Percentiles rank a stretch among this genome's conserved stretches.
phyloP scores from a whole-genome alignment of 2,888 invertebrate genomes.

The Melanargia galathea region DNA sequence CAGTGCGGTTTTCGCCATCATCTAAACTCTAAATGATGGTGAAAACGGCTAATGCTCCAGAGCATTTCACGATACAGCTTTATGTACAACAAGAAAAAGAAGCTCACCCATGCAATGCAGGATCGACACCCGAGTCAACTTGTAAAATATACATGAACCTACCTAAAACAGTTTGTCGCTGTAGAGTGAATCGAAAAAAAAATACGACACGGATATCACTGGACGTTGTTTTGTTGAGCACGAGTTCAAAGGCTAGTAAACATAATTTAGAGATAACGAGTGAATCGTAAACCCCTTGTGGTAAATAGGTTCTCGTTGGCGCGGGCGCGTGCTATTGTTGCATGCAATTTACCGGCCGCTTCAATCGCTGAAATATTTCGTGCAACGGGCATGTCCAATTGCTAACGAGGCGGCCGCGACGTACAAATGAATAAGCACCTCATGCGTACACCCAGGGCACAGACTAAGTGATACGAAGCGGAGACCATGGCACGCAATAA shows the following conservation, averaged over 20 bases:
- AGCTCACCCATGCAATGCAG: too few species aligned
- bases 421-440: slow-evolving; percentile 80
- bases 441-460: slow-evolving; percentile 63
- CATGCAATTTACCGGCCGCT: slow-evolving; percentile 78
- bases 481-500: slow-evolving; percentile 37
- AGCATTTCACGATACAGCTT: too few species aligned
- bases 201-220: slow-evolving; percentile 11
- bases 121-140: too few species aligned
- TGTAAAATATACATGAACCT: too few species aligned
- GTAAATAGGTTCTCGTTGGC: slow-evolving; percentile 68
- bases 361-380: slow-evolving; percentile 83
- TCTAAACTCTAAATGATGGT: too few species aligned
- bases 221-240: slow-evolving; percentile 37
- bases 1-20: too few species aligned
- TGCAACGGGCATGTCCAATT: slow-evolving; percentile 81
- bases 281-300: slow-evolving; percentile 74
- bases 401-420: slow-evolving; percentile 81
- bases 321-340: slow-evolving; percentile 69
- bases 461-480: slow-evolving; percentile 44
- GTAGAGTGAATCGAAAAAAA: not conserved
- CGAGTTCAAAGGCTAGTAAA: slow-evolving; percentile 44
- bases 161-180: not conserved
- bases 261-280: slow-evolving; percentile 77
- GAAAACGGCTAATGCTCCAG: too few species aligned
- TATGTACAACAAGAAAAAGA: too few species aligned